Conservation (phyloP, 2,797 vertebrate species). For the Falco columbarius region DNA sequence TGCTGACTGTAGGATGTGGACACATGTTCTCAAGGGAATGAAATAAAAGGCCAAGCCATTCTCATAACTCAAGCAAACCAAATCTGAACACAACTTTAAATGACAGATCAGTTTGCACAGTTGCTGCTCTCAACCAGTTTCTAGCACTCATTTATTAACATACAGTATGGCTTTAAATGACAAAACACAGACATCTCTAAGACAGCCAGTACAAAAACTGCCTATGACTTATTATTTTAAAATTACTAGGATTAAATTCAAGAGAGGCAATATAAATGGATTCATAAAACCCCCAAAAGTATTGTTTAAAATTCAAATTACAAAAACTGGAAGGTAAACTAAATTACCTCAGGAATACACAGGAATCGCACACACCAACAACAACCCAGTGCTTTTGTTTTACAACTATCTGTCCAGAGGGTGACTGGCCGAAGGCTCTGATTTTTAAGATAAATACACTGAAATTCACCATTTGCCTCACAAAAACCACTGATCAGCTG, state of each 20-base stretch:
- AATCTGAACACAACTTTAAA: neutral
- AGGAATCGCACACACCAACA: neutral
- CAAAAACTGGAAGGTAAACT: neutral
- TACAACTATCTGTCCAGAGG: neutral
- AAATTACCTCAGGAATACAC: neutral
- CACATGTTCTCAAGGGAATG: neutral
- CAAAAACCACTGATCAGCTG: neutral
- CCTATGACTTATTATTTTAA: neutral
- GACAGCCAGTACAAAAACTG: neutral
- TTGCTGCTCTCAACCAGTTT: neutral
- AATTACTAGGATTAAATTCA: slow-evolving; percentile 10
- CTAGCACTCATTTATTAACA: neutral
- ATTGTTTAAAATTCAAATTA: neutral
- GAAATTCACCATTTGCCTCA: neutral
- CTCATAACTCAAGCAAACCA: slow-evolving; percentile 22
- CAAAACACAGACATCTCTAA: neutral
- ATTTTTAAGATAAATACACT: neutral
- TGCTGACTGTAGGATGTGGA: neutral
- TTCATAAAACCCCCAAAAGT: neutral
- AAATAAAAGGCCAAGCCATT: neutral
- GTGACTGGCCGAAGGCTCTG: neutral
- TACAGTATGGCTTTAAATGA: neutral
- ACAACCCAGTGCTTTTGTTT: neutral
- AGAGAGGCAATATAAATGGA: slow-evolving; percentile 6
- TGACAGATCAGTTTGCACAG: neutral